Percentiles rank a stretch among this genome's conserved stretches.
Evolutionary conservation across 2,888 invertebrate species (phyloP).

Genomic region (Gnatocerus cornutus): DNA sequence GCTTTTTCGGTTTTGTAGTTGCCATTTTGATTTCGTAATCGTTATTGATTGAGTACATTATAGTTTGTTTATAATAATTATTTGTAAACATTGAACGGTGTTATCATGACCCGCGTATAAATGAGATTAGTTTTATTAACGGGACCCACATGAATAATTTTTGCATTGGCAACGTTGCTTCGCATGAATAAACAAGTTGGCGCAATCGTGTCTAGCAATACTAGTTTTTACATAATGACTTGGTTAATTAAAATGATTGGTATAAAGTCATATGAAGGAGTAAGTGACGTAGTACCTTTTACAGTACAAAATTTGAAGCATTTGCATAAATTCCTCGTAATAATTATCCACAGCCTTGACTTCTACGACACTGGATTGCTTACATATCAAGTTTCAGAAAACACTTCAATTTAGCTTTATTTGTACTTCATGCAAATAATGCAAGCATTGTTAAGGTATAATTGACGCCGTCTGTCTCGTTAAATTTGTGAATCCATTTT

Average conservation of each 20-base stretch:
- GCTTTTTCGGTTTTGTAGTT: background rate
- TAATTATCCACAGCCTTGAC: slow-evolving; percentile 23
- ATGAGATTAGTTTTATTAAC: slow-evolving; percentile 33
- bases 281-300: background rate
- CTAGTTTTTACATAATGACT: background rate
- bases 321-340: slow-evolving; percentile 18
- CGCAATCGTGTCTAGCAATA: slow-evolving; percentile 9
- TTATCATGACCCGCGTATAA: slow-evolving; percentile 29
- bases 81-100: slow-evolving; percentile 37
- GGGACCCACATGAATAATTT: slow-evolving; percentile 26
- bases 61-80: slow-evolving; percentile 37
- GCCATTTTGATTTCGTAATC: slow-evolving; percentile 3
- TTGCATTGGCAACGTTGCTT: slow-evolving; percentile 12
- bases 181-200: slow-evolving; percentile 27
- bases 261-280: background rate
- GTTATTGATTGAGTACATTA: slow-evolving; percentile 27
- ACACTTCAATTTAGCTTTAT: background rate
- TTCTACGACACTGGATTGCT: slow-evolving; percentile 7
- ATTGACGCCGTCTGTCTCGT: slow-evolving; percentile 1
- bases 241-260: background rate
- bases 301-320: slow-evolving; percentile 3
- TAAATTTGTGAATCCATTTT: slow-evolving; percentile 16
- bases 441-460: background rate
- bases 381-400: slow-evolving; percentile 15
- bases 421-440: background rate